phyloP scores from a whole-genome alignment of 2,888 invertebrate genomes.

The Hedya salicella region DNA sequence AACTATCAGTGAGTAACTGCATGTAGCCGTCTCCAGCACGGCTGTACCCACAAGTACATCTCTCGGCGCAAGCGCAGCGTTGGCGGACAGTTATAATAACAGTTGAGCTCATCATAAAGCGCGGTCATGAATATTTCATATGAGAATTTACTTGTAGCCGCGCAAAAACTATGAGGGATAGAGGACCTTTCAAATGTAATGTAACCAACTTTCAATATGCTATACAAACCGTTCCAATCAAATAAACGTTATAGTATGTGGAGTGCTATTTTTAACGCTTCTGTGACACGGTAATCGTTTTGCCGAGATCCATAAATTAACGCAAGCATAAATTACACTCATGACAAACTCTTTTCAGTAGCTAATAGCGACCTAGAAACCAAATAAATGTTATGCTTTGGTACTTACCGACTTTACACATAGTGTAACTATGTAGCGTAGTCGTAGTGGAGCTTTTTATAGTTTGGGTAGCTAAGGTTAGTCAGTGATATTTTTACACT shows the following conservation, averaged over 20 bases:
- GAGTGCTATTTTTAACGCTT: constrained; percentile 9
- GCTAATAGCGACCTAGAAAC: constrained; percentile 15
- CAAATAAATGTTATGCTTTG: constrained; percentile 12
- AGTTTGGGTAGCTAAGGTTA: too few relatives aligned
- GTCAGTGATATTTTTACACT: too few relatives aligned
- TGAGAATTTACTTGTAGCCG: constrained; percentile 51
- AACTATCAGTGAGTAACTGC: constrained; percentile 47
- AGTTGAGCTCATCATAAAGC: constrained; percentile 59
- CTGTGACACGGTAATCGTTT: constrained; percentile 37
- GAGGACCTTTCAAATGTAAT: constrained; percentile 22
- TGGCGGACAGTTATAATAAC: constrained; percentile 65
- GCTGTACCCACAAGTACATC: constrained; percentile 21
- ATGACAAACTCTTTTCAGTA: constrained; percentile 29
- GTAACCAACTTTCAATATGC: constrained; percentile 17
- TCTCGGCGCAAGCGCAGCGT: constrained; percentile 45
- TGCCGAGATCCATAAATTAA: constrained; percentile 40
- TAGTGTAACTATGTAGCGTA: constrained; percentile 39
- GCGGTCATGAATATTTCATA: constrained; percentile 66
- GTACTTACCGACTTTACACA: constrained; percentile 36
- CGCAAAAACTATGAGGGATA: constrained; percentile 41
- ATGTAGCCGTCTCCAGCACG: constrained; percentile 43
- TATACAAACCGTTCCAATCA: constrained; percentile 21
- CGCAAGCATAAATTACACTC: constrained; percentile 32
- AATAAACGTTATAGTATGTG: constrained; percentile 17
- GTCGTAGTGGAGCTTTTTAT: too few relatives aligned